Evolutionary conservation across 2,888 invertebrate genomes (phyloP).

Genomic region (Limnephilus rhombicus): DNA sequence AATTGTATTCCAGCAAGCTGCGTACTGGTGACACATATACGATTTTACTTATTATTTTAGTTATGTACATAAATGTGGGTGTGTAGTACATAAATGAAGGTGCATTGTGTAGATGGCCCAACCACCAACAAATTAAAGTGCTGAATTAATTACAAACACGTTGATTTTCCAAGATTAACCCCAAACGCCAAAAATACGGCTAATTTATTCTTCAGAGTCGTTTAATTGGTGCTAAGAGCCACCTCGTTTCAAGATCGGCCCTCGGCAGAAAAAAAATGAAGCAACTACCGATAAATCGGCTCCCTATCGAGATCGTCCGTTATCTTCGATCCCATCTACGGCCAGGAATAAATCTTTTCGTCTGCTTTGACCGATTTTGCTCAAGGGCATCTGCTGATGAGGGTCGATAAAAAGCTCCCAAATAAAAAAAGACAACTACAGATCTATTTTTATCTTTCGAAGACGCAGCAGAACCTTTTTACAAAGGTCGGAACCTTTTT

Average conservation of each 20-base stretch:
- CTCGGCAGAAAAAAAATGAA: not conserved
- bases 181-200: not conserved
- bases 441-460: not conserved
- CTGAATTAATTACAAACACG: not conserved
- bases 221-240: not conserved
- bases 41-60: too few species aligned
- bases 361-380: not conserved
- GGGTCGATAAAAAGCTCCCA: not conserved
- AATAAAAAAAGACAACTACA: not conserved
- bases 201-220: not conserved
- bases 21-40: too few species aligned
- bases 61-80: too few species aligned
- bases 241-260: not conserved
- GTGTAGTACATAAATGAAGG: too few species aligned
- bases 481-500: not conserved
- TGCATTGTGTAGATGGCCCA: too few species aligned
- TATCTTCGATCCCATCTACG: not conserved
- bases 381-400: not conserved
- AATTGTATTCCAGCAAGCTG: too few species aligned
- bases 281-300: slow-evolving; percentile 8
- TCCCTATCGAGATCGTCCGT: not conserved
- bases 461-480: not conserved
- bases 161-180: not conserved
- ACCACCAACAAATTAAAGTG: not conserved
- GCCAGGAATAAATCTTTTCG: not conserved